A percentile compares a stretch with the other conserved stretches of the same genome.
phyloP scores from a whole-genome alignment of 2,113 vertebrate genomes.

The Corythoichthys intestinalis region DNA sequence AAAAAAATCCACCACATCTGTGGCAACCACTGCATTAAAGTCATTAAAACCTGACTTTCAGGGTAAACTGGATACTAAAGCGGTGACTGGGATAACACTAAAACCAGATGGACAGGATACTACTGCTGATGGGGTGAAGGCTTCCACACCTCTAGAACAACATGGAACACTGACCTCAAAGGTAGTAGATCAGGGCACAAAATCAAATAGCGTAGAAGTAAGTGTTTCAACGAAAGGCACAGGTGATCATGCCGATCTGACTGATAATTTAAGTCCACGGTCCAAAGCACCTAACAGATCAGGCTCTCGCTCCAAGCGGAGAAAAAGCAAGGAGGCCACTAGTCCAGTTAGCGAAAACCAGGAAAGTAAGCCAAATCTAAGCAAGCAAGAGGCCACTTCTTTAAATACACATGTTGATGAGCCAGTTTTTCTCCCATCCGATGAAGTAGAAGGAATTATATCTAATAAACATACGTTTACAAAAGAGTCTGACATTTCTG shows the following conservation, averaged over 20 bases:
- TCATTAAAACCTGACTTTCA: conserved; percentile 45
- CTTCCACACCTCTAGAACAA: conserved; percentile 10
- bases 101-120: conserved; percentile 47
- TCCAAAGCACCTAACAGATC: conserved; percentile 36
- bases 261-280: conserved; percentile 16
- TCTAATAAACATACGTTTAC: conserved; percentile 5
- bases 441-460: conserved; percentile 10
- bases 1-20: conserved; percentile 15
- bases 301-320: conserved; percentile 49
- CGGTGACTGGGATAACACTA: conserved; percentile 23
- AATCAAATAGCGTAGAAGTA: conserved; percentile 6
- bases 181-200: conserved; percentile 4
- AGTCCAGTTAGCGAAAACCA: conserved; percentile 41
- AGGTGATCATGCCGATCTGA: conserved; percentile 12
- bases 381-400: conserved; percentile 8
- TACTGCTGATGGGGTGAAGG: neutral
- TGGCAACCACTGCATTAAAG: conserved; percentile 6
- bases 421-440: conserved; percentile 4
- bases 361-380: conserved; percentile 34
- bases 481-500: neutral
- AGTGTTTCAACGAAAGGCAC: conserved; percentile 9
- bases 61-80: conserved; percentile 47
- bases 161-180: conserved; percentile 8
- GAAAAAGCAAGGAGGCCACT: conserved; percentile 41
- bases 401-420: conserved; percentile 13